Percentiles rank a stretch among this genome's conserved stretches.
Conservation (phyloP, 1,140 invertebrate genomes). For the Ridgeia piscesae region DNA sequence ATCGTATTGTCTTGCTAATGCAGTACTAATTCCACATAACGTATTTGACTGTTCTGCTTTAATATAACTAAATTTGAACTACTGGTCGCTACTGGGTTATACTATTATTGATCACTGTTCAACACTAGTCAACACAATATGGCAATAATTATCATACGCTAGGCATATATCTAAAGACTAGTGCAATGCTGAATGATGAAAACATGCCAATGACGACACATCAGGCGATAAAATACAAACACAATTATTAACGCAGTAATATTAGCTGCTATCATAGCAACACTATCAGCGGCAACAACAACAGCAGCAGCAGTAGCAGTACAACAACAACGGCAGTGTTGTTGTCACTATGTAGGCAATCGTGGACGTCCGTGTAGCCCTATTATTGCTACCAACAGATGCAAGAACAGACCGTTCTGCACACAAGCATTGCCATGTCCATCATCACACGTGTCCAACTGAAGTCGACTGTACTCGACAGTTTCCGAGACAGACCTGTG, state of each 20-base stretch:
- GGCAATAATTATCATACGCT: too few species aligned
- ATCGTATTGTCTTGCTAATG: background rate
- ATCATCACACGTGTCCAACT: background rate
- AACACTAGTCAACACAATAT: too few species aligned
- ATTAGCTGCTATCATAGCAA: too few species aligned
- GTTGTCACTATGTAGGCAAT: background rate
- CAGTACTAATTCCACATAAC: background rate
- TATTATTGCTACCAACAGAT: background rate
- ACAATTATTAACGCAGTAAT: background rate
- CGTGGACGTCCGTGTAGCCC: background rate
- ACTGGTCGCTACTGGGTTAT: background rate
- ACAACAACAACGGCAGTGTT: background rate
- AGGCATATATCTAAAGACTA: background rate
- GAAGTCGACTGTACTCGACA: background rate
- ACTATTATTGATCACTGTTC: too few species aligned
- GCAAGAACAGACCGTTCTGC: background rate
- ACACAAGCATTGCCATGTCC: background rate
- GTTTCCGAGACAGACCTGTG: background rate
- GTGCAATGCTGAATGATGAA: background rate
- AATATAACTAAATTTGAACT: background rate
- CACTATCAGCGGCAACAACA: background rate
- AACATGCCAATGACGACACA: background rate
- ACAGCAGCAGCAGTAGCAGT: background rate
- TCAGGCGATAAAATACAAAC: background rate
- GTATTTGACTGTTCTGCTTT: background rate